Base-by-base conservation (phyloP, 2,888 invertebrate species). In the Amaurobius ferox region DNA sequence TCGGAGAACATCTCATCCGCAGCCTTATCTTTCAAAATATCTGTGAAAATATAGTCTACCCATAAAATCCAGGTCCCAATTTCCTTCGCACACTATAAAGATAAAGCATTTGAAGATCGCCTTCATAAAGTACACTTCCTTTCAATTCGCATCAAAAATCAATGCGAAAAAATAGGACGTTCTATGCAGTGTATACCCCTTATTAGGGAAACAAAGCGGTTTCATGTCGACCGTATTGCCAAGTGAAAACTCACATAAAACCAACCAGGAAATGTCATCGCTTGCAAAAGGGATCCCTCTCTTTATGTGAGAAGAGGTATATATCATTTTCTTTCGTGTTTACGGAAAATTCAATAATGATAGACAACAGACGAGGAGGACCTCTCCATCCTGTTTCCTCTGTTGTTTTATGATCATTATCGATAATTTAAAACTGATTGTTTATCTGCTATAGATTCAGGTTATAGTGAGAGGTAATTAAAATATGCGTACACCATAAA, bases 281-380 rank as follows among this genome's bases (percentile, higher is more conserved):
- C n/a, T n/a, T n/a, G n/a, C 39, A 67, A 80, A 80, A 80, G 73
- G 39, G 68, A 74, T 80, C 67, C 73, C 66, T 80, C 74, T 74
- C 68, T 80, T 80, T 80, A 68, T 68, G 73, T 11, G 39, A 80
- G 66, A 73, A 35, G 73, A 62, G 72, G 73, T 72, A 80, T 80
- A 73, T 73, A 80, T 80, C 74, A 74, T 73, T 80, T 68, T 23
- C 72, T 74, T 80, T 80, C 74, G 74, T 80, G 73, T 80, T 80
- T 48, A 67, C 80, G 74, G 73, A 40, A 79, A 79, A 73, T 67
- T 40, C 72, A 66, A 40, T 71, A 79, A 79, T 72, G 71, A 70
- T 39, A 62, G 55, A 64, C 35, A 62, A 48, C 44, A 61, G 55
- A 64, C 32, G 40, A 72, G 61, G 39, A 29, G 71, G 39, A 32